Evolutionary conservation across 2,797 vertebrate species (phyloP), one percentile per base, ranked within the genome.

Genomic region (Pagetopsis macropterus): DNA sequence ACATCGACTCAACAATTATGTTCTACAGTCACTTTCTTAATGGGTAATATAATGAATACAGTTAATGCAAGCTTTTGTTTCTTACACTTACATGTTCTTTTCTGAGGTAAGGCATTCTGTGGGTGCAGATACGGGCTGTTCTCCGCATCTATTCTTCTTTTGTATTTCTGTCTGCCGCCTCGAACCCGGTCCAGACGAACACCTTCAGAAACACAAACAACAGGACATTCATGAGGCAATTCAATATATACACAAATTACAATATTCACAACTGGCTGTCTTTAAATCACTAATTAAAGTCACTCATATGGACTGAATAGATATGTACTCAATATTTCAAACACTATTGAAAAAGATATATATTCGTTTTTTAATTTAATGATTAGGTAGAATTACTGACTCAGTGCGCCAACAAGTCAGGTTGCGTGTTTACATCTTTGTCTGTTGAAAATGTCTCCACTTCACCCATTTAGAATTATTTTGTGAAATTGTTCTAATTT

Each of bases 121-220:
- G 95, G 95, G 89, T 97, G 96, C 91, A 98, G 94, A 85, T 97
- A 98, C 0, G 97, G 94, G 88, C 96, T 97, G 92, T 97, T 97
- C 88, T 98, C 96, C 2, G 96, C 96, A 19, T 98, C 96, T 93
- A 98, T 97, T 91, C 97, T 96, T 88, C 97, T 96, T 90, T 99
- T 99, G 92, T 99, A 99, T 93, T 99, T 99, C 94, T 99, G 98
- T 59, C 97, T 94, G 75, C 98, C 98, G 45, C 97, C 98, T 52
- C 98, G 96, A 76, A 99, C 97, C 90, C 98, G 95, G 94, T 99
- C 98, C 85, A 99, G 92, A 78, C 97, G 97, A 52, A 99, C 98
- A 66, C 98, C 97, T 98, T 77, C 16, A 17, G 17, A 54, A 51
- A 75, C 65, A 79, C 56, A 85, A 62, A 48, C 61, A 70, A 46